These are phyloP conservation scores for Ammodramus savannarum DNA, from an alignment of 2,113 vertebrate genomes.

Conservation along the genomic window DNA sequence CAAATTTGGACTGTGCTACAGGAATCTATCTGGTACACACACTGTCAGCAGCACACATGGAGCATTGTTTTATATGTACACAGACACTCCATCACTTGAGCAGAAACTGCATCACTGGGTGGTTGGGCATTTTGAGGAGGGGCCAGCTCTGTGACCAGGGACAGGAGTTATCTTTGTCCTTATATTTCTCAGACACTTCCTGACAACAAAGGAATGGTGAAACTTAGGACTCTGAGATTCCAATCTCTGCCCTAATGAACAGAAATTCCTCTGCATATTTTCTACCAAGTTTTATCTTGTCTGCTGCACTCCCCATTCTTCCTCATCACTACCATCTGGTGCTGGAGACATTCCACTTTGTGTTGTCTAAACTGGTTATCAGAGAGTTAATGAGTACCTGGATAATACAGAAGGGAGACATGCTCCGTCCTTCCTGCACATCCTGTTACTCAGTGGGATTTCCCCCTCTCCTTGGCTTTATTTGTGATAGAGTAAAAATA, in stretches of 20 bases:
- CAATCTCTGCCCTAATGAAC: conserved; percentile 14
- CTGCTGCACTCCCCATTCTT: conserved; percentile 13
- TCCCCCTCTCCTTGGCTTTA: conserved; percentile 8
- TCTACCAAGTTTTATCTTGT: conserved; percentile 53
- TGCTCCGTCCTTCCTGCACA: not conserved
- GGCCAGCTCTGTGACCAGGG: not conserved
- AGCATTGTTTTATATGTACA: not conserved
- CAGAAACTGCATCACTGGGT: not conserved
- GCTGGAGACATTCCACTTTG: conserved; percentile 17
- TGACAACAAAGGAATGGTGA: conserved; percentile 1
- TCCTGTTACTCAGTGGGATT: conserved; percentile 47
- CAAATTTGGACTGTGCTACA: not conserved
- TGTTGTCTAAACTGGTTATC: conserved; percentile 48
- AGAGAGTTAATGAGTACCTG: conserved; percentile 57
- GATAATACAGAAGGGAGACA: not conserved
- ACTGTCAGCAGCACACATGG: not conserved
- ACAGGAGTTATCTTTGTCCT: not conserved
- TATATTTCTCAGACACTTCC: not conserved
- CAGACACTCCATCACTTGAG: not conserved
- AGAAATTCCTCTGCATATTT: conserved; percentile 29
- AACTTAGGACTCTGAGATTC: conserved; percentile 8
- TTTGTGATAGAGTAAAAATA: conserved; percentile 56
- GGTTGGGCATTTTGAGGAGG: not conserved
- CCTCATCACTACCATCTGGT: conserved; percentile 45
- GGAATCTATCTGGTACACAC: not conserved